Conservation (phyloP, 2,797 vertebrate genomes). For the Enteromius treurensis region DNA sequence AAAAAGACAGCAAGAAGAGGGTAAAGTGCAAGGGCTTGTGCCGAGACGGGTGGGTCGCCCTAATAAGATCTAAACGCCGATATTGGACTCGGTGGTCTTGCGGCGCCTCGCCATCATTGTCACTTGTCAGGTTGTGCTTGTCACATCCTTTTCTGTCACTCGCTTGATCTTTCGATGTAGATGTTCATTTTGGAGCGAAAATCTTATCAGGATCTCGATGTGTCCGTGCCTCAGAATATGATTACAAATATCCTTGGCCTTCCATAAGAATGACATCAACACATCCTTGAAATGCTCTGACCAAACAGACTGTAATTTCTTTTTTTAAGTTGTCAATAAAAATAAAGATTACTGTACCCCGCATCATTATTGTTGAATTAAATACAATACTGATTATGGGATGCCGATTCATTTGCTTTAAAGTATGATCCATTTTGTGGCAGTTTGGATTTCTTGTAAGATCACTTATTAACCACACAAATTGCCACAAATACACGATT, state of each 20-base stretch:
- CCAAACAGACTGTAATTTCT: background rate
- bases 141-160: conserved; percentile 65
- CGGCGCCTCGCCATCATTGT: conserved; percentile 62
- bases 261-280: conserved; percentile 21
- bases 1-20: conserved; percentile 59
- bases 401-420: background rate
- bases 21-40: conserved; percentile 59
- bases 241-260: conserved; percentile 28
- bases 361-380: background rate
- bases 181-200: conserved; percentile 35
- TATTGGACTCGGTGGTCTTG: conserved; percentile 70
- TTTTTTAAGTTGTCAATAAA: background rate
- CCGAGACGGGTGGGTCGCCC: conserved; percentile 51
- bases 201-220: conserved; percentile 75
- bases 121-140: conserved; percentile 66
- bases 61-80: conserved; percentile 75
- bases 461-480: background rate
- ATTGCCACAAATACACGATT: background rate
- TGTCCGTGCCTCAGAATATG: conserved; percentile 55
- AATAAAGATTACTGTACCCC: background rate
- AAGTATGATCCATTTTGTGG: background rate
- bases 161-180: conserved; percentile 43
- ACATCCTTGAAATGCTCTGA: conserved; percentile 17
- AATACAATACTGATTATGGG: background rate
- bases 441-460: background rate